A percentile compares a stretch with the other conserved stretches of the same genome.
Evolutionary conservation across 2,888 invertebrate genomes (phyloP).

Genomic region (Andrena dorsata): DNA sequence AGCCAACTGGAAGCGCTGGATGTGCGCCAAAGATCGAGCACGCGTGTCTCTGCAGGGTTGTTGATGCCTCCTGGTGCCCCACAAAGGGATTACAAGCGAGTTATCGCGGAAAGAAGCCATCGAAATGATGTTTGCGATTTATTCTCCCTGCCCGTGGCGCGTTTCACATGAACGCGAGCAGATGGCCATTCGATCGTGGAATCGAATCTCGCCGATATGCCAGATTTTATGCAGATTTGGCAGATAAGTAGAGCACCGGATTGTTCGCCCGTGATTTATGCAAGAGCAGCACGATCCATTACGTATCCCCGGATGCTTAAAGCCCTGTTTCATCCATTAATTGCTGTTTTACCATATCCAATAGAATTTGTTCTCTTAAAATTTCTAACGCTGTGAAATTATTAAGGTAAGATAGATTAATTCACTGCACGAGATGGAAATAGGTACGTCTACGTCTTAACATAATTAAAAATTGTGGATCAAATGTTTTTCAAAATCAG

Average conservation of each 20-base stretch:
- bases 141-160: conserved; percentile 31
- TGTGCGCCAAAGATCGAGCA: conserved; percentile 75
- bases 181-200: conserved; percentile 46
- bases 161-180: conserved; percentile 22
- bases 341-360: too few species aligned
- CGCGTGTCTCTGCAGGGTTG: conserved; percentile 74
- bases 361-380: too few species aligned
- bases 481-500: too few species aligned
- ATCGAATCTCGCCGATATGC: conserved; percentile 40
- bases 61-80: conserved; percentile 74
- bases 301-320: conserved; percentile 7
- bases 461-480: too few species aligned
- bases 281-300: not conserved
- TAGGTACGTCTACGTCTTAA: too few species aligned
- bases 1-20: conserved; percentile 77
- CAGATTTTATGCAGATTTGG: conserved; percentile 57
- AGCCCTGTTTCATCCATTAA: not conserved
- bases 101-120: conserved; percentile 45
- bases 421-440: too few species aligned
- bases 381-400: too few species aligned
- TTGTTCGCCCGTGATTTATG: conserved; percentile 20
- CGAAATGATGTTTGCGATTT: conserved; percentile 60
- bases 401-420: too few species aligned
- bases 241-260: conserved; percentile 36
- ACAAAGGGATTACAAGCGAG: conserved; percentile 65